Base-by-base conservation (phyloP, 2,797 vertebrate genomes). In the Enteromius thamalakanensis region DNA sequence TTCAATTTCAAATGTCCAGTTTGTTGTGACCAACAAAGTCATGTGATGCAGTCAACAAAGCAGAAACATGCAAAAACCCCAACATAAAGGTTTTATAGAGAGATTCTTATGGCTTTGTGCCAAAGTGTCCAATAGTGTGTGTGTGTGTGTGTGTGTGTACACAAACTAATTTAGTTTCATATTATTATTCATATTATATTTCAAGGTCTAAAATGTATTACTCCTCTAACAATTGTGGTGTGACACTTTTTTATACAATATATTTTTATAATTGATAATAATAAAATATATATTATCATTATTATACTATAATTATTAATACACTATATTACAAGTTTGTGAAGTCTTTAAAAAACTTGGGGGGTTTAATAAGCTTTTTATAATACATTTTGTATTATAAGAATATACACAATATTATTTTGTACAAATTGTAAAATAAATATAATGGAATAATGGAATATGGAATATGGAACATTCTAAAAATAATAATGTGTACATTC, bases 1-100 rank as follows among this genome's bases (percentile, higher is more conserved):
- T 75, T 74, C 34, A 60, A 55, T 60, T 60, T 55, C 15, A 26
- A 76, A 60, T 76, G 32, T 60, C 17, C 19, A 29, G 15, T 60
- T 60, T 60, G 55, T 60, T 60, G n/a, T 23, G 23, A 62, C 26
- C 23, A 26, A 26, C 32, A 17, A 60, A 60, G n/a, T 40, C 32
- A 29, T 60, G 23, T 78, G 23, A 37, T 72, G 23, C 8, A 32
- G 1, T 19, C 10, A n/a, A 53, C 47, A 34, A 40, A 49, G 60
- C 53, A 60, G 8, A 60, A 23, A 55, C 14, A 47, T 58, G 42
- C 34, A 49, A 42, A 32, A 19, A 42, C 10, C 26, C 4, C 10
- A 42, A 15, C 14, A 29, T 47, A 49, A 37, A 64, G 51, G 12
- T 17, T 4, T 14, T 62, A 23, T 10, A 32, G 60, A 23, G 10